A percentile compares a stretch with the other conserved stretches of the same genome.
These are phyloP conservation scores for Actinemys pallida DNA, from an alignment of 2,113 vertebrate species.

Conservation along the genomic window DNA sequence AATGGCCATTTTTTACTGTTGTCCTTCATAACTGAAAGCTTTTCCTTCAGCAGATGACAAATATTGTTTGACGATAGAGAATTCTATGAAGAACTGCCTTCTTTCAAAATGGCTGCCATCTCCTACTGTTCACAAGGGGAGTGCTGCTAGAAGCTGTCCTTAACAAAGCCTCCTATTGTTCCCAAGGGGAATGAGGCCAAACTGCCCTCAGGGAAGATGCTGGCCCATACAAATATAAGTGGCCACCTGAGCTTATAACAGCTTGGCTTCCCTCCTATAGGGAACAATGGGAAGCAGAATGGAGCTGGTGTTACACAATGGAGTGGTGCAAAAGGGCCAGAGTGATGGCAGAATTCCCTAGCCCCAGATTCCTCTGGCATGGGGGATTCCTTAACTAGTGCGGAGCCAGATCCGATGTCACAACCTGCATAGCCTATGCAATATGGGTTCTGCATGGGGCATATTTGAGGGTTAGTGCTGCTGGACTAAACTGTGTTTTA, in stretches of 20 bases:
- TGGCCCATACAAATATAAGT: background rate
- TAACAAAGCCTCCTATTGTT: background rate
- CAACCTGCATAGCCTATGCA: background rate
- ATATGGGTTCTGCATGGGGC: accelerated
- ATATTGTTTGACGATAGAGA: background rate
- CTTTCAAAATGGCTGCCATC: background rate
- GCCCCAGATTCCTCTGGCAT: background rate
- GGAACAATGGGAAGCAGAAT: background rate
- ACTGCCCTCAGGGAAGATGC: background rate
- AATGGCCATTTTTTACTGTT: background rate
- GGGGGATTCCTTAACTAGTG: background rate
- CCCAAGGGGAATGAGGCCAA: background rate
- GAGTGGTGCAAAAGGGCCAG: background rate
- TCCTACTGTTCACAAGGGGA: background rate
- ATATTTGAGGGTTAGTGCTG: accelerated
- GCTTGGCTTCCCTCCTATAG: background rate
- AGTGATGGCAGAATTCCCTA: background rate
- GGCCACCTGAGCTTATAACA: no score
- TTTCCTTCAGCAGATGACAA: background rate
- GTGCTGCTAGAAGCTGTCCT: background rate
- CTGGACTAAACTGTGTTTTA: background rate
- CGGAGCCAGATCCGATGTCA: accelerated
- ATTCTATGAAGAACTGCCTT: background rate
- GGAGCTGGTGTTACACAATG: background rate
- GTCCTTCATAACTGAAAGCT: background rate